These are phyloP conservation scores for Lasioglossum leucozonium DNA, from an alignment of 2,888 invertebrate genomes.

Conservation along the genomic window DNA sequence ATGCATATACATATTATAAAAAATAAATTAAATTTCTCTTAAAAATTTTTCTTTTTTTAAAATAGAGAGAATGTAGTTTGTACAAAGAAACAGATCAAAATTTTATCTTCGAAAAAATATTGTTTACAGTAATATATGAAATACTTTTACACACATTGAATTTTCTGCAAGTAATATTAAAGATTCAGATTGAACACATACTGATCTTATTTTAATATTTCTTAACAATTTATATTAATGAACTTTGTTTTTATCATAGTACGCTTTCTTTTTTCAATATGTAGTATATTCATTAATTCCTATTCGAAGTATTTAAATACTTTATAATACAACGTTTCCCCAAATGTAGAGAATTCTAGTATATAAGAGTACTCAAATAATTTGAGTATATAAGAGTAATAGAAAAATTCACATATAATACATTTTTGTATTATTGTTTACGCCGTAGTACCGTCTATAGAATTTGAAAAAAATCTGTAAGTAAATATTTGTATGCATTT, in stretches of 20 bases:
- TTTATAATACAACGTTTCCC: background rate
- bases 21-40: background rate
- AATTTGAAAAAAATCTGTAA: conserved; percentile 5
- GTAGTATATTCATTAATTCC: background rate
- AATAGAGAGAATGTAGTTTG: background rate
- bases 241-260: background rate
- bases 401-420: background rate
- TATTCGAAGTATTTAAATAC: background rate
- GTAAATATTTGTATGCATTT: background rate
- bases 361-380: conserved; percentile 4
- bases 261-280: background rate
- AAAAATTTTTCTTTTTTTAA: background rate
- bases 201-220: background rate
- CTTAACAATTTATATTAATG: background rate
- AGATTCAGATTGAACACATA: background rate
- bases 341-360: background rate
- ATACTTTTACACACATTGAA: background rate
- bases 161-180: background rate
- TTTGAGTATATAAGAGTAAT: background rate
- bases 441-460: background rate
- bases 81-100: background rate
- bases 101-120: background rate
- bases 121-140: background rate
- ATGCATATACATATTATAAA: background rate
- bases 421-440: background rate